Base-by-base conservation (phyloP, 1,140 invertebrate genomes). In the Listronotus bonariensis region DNA sequence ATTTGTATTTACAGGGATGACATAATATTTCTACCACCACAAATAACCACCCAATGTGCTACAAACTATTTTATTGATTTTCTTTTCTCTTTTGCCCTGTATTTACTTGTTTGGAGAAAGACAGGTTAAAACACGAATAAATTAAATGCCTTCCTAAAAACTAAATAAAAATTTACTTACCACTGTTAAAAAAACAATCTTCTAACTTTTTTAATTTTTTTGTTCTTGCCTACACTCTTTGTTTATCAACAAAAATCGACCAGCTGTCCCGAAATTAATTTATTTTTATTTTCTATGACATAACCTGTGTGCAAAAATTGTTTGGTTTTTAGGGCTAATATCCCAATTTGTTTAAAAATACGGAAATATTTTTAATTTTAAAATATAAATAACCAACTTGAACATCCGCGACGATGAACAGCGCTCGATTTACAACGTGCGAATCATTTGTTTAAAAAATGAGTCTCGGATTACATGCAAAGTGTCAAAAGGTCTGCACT, bases 211-310 rank as follows among this genome's bases (percentile, higher is more conserved):
- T 20, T 20, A 2, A n/a, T 15, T 46, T 49, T 49, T 49, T 49
- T 11, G 15, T 49, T 49, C 10, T 31, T 31, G 7, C 18, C n/a
- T n/a, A 20, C 46, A 20, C 20, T 20, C 18, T 20, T 10, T 49
- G 46, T 49, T 49, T 49, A 49, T 49, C 15, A 49, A 49, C 46
- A 49, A 49, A 20, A 49, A 17, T 15, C 46, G 20, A 49, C 46
- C 46, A n/a, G n/a, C n/a, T 49, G 46, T 49, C 18, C 9, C 17
- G 17, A 31, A 49, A 49, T 49, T 5, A 11, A 11, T 49, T 49
- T 49, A 49, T 49, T 49, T 49, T 49, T 49, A 31, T 49, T 49
- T 49, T 49, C 17, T 49, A 49, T 49, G 18, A 49, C 46, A 49
- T 49, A 49, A 49, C 17, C 6, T 49, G 46, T 8, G 34, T 8